A percentile compares a stretch with the other conserved stretches of the same genome.
These are phyloP conservation scores for Rhincodon typus DNA, from an alignment of 2,797 vertebrate genomes.

Conservation along the genomic window DNA sequence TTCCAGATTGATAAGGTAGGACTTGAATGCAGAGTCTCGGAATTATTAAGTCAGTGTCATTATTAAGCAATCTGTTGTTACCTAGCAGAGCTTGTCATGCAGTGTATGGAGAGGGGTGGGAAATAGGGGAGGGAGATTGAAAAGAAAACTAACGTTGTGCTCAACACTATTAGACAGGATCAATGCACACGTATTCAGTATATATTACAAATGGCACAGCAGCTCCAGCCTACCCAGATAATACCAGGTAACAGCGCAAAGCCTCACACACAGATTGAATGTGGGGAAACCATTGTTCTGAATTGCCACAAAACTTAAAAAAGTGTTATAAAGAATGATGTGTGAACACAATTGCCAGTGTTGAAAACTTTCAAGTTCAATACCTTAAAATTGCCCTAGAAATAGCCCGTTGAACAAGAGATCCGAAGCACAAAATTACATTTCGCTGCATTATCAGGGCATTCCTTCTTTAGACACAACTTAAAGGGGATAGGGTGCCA, in stretches of 20 bases:
- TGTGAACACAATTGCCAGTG: neutral
- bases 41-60: neutral
- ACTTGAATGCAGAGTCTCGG: neutral
- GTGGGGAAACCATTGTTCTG: neutral
- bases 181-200: neutral
- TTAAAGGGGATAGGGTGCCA: neutral
- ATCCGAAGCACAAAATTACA: neutral
- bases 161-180: neutral
- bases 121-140: no score
- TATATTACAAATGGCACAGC: neutral
- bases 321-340: neutral
- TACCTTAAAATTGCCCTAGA: neutral
- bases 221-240: neutral
- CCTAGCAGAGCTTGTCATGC: neutral
- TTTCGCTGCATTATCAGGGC: neutral
- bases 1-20: neutral
- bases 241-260: neutral
- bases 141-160: neutral
- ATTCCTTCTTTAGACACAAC: neutral
- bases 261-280: neutral
- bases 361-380: neutral
- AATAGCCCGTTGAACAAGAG: neutral
- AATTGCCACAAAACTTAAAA: neutral
- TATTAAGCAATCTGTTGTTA: neutral
- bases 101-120: neutral